phyloP scores from a whole-genome alignment of 2,888 invertebrate species.

The Allophyes oxyacanthae region DNA sequence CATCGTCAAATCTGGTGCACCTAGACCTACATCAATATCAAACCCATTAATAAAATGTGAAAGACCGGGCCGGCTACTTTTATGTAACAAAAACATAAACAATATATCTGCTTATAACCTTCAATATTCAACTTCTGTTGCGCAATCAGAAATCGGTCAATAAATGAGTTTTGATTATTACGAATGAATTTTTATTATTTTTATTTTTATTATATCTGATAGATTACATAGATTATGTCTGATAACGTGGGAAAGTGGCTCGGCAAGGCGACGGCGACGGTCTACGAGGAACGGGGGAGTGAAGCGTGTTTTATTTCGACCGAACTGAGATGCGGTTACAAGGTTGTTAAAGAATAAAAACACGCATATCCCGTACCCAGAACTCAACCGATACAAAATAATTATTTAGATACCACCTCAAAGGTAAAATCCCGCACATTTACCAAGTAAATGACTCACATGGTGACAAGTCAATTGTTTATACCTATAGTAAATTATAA shows the following conservation, averaged over 20 bases:
- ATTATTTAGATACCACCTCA: not conserved
- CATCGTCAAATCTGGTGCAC: slow-evolving; percentile 1
- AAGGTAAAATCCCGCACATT: slow-evolving; percentile 34
- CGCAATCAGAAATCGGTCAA: slow-evolving; percentile 41
- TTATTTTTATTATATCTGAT: slow-evolving; percentile 33
- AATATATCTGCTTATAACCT: slow-evolving; percentile 43
- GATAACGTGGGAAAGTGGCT: slow-evolving; percentile 34
- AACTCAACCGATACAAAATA: slow-evolving; percentile 14
- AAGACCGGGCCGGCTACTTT: slow-evolving; percentile 26
- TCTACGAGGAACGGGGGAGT: slow-evolving; percentile 3
- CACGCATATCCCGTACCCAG: slow-evolving; percentile 15
- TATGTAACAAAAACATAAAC: slow-evolving; percentile 33
- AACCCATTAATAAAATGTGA: slow-evolving; percentile 10
- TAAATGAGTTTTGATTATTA: slow-evolving; percentile 38
- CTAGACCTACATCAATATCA: slow-evolving; percentile 30
- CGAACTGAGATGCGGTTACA: slow-evolving; percentile 18
- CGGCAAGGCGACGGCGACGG: slow-evolving; percentile 24
- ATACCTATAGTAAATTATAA: not conserved
- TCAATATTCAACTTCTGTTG: slow-evolving; percentile 48
- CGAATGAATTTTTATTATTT: too few species aligned
- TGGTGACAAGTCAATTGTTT: slow-evolving; percentile 3
- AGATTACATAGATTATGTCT: slow-evolving; percentile 7
- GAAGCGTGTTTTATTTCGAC: slow-evolving; percentile 12
- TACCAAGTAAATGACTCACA: slow-evolving; percentile 40
- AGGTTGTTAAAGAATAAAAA: slow-evolving; percentile 16